Evolutionary conservation across 2,797 vertebrate species (phyloP).

Genomic region (Sebastolobus alascanus): DNA sequence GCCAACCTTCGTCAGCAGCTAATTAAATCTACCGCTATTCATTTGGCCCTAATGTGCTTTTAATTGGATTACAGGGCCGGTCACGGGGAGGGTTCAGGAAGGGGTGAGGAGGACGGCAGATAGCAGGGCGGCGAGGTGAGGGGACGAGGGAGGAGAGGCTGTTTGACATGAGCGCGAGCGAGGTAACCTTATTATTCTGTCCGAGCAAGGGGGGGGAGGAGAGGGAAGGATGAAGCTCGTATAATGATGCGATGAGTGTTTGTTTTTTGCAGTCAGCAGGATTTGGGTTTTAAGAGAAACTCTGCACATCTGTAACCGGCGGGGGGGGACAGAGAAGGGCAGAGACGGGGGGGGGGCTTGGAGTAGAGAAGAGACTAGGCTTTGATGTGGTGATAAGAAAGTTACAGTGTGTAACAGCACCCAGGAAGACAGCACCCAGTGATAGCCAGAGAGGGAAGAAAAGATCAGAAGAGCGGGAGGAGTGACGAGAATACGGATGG

Average conservation of each 20-base stretch:
- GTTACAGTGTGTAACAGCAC: conserved; percentile 45
- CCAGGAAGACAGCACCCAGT: conserved; percentile 56
- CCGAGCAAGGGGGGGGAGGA: neutral
- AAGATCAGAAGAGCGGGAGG: conserved; percentile 67
- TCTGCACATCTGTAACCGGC: conserved; percentile 51
- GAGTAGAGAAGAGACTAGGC: conserved; percentile 15
- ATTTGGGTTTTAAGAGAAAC: conserved; percentile 44
- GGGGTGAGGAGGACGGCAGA: conserved; percentile 64
- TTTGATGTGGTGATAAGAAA: conserved; percentile 68
- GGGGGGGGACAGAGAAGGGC: conserved; percentile 24
- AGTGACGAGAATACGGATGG: conserved; percentile 65
- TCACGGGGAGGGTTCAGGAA: conserved; percentile 75
- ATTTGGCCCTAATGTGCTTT: conserved; percentile 86
- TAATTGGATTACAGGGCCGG: conserved; percentile 85
- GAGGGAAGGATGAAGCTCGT: conserved; percentile 41
- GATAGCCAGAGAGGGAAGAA: conserved; percentile 64
- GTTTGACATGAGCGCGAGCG: conserved; percentile 55
- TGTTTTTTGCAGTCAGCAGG: conserved; percentile 64
- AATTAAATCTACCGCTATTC: conserved; percentile 86
- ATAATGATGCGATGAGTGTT: conserved; percentile 57
- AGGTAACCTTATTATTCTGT: conserved; percentile 59
- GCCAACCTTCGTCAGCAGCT: conserved; percentile 81
- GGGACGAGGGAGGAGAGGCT: conserved; percentile 40
- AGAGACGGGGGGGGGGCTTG: neutral
- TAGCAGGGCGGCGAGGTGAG: conserved; percentile 57